Evolutionary conservation across 2,113 vertebrate genomes (phyloP).

Genomic region (Chinchilla lanigera): DNA sequence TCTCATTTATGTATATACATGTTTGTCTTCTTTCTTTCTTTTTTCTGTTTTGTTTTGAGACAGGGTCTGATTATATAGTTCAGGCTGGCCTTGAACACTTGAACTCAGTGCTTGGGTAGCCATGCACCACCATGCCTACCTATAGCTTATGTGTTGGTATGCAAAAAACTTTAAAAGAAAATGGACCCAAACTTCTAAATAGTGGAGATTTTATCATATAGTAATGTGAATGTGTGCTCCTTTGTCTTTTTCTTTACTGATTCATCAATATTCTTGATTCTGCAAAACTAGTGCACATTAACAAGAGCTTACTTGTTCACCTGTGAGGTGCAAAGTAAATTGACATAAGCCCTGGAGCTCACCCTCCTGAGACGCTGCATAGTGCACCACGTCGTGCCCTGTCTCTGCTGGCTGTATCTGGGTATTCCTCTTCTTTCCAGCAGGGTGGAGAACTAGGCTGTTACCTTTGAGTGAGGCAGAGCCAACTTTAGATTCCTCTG

Average conservation of each 20-base stretch:
- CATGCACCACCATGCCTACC: background rate
- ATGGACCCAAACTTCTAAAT: background rate
- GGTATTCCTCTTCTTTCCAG: background rate
- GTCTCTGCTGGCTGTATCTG: background rate
- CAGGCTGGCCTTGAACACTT: background rate
- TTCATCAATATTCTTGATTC: background rate
- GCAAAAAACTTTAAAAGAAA: background rate
- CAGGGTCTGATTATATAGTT: background rate
- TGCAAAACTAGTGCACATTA: background rate
- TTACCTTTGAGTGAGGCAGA: background rate
- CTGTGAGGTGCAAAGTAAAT: background rate
- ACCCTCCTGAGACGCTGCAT: background rate
- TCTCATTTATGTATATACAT: background rate
- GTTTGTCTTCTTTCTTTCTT: background rate
- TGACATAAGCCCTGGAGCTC: background rate
- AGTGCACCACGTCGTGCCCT: fast-evolving
- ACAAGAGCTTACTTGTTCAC: background rate
- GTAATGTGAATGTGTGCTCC: background rate
- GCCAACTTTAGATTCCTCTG: background rate
- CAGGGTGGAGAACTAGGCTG: background rate
- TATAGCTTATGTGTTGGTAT: background rate
- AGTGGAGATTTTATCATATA: background rate
- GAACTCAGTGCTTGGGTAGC: background rate
- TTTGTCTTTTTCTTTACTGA: background rate
- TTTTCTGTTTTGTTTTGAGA: background rate